Evolutionary conservation across 2,113 vertebrate genomes (phyloP).

Genomic region (Neolamprologus hecqui): DNA sequence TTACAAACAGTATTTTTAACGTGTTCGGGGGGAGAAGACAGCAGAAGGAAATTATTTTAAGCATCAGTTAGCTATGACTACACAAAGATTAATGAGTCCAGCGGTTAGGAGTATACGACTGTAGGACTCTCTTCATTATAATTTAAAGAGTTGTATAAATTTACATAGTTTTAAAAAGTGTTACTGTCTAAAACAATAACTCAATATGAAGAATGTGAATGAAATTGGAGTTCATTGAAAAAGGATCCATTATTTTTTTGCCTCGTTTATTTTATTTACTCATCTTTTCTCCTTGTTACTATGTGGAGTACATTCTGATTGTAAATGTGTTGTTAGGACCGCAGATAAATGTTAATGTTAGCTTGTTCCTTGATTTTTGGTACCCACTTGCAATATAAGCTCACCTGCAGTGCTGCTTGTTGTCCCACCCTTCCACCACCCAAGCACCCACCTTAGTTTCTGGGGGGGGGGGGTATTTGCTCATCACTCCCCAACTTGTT

Average conservation of each 20-base stretch:
- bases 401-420: not conserved
- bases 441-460: not conserved
- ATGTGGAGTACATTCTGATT: not conserved
- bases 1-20: not conserved
- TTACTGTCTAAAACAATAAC: fast-evolving
- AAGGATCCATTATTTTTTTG: not conserved
- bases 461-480: not conserved
- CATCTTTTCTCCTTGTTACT: not conserved
- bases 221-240: not conserved
- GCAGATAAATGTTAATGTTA: not conserved
- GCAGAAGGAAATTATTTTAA: not conserved
- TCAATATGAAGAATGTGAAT: not conserved
- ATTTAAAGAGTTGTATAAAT: not conserved
- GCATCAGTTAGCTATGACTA: fast-evolving
- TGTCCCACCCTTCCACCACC: not conserved
- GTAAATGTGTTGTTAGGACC: not conserved
- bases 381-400: not conserved
- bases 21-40: fast-evolving
- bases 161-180: not conserved
- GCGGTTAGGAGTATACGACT: fast-evolving
- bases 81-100: not conserved
- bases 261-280: not conserved
- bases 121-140: fast-evolving
- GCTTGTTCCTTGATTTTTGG: not conserved
- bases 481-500: not conserved